Evolutionary conservation across 2,888 invertebrate genomes (phyloP), one percentile per base, ranked within the genome.

Genomic region (Laothoe populi): DNA sequence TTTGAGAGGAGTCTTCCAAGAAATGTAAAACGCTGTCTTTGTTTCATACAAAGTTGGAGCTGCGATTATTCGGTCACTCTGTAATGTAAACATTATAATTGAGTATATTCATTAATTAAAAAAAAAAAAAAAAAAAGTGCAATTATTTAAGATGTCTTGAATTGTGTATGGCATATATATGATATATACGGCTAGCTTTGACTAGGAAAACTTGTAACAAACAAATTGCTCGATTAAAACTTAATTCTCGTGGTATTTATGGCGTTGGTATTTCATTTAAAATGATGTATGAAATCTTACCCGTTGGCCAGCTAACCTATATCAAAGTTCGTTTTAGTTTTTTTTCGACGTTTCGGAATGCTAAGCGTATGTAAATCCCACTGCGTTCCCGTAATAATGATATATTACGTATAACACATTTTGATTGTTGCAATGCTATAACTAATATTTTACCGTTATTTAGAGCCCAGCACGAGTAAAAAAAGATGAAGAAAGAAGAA

Each of bases 401-500:
- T 24, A 23, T n/a, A 24, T 2, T 7, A 19, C 11, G 11, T 16
- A 26, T 26, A 31, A 53, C 35, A 8, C 11, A n/a, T 35, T 53
- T 35, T 21, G 40, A 11, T 46, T 5, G 1, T 10, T 35, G 35
- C 35, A 35, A 35, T 11, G 21, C 7, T 35, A 24, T 57, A 40
- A 44, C 21, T 45, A n/a, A 40, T 40, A 63, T 45, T 64, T 62
- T 61, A 59, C 68, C 35, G 31, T 45, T 69, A 74, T 73, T 57
- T 65, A 85, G 82, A 75, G 70, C 61, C 71, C 75, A 5, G 61
- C 63, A 11, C 53, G 59, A 45, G 38, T 59, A 10, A 81, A 73
- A 63, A 81, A 73, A 57, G 26, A 60, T 49, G 5, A 46, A n/a
- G 73, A 72, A 60, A 76, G 83, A 74, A 81, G 86, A 82, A 83